Percentiles rank a stretch among this genome's conserved stretches.
Conservation (phyloP, 2,797 vertebrate species). For the Vultur gryphus region DNA sequence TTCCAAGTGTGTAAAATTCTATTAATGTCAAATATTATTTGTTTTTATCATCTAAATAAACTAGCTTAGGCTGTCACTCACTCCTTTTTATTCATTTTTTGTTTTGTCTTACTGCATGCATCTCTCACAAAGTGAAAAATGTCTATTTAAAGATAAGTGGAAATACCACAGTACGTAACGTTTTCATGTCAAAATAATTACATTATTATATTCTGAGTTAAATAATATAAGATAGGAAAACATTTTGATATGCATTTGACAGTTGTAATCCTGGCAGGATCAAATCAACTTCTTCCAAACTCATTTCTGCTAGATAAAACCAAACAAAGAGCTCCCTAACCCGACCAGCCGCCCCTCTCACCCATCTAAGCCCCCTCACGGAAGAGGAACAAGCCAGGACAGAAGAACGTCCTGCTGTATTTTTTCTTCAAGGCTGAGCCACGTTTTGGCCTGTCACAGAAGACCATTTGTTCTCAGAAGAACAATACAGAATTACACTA, state of each 20-base stretch:
- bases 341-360: neutral
- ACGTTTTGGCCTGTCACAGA: neutral
- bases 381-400: neutral
- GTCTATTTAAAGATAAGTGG: conserved; percentile 76
- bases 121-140: conserved; percentile 72
- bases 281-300: conserved; percentile 64
- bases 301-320: neutral
- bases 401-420: neutral
- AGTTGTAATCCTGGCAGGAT: conserved; percentile 67
- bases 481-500: neutral
- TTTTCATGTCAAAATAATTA: conserved; percentile 82
- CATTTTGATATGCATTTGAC: conserved; percentile 76
- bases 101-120: conserved; percentile 70
- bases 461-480: neutral
- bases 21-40: conserved; percentile 63
- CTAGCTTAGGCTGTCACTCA: conserved; percentile 69
- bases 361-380: neutral
- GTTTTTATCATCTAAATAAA: conserved; percentile 72
- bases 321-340: neutral
- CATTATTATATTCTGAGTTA: conserved; percentile 76
- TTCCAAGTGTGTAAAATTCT: conserved; percentile 47
- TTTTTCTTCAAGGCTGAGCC: neutral
- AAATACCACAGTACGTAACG: conserved; percentile 69
- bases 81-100: conserved; percentile 67
- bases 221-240: conserved; percentile 78